Conservation (phyloP, 92 coral and sea anemone genomes). For the Isaurus tuberculatus region DNA sequence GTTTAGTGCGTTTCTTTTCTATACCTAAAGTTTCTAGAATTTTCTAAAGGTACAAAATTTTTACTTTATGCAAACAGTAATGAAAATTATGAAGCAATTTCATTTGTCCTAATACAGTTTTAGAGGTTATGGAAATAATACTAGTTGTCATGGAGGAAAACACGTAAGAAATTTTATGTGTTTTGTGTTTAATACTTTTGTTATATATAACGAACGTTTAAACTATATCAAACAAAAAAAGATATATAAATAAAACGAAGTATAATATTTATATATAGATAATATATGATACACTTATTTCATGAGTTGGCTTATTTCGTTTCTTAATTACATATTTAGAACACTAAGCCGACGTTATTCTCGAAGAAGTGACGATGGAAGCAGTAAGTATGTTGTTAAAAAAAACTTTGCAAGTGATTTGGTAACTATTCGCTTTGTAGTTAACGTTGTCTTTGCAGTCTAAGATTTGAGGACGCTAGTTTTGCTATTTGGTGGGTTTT, state of each 20-base stretch:
- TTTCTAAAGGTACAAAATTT: too few relatives aligned
- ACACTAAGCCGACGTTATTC: conserved; percentile 92
- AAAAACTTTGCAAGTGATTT: too few relatives aligned
- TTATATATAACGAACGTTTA: background rate
- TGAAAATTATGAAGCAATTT: too few relatives aligned
- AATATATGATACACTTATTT: background rate
- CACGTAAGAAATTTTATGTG: background rate
- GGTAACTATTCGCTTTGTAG: too few relatives aligned
- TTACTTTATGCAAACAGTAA: too few relatives aligned
- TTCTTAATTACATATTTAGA: conserved; percentile 28
- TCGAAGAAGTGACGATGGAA: conserved; percentile 80
- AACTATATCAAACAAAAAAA: too few relatives aligned
- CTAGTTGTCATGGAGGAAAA: background rate
- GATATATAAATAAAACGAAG: background rate
- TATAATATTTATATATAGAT: too few relatives aligned
- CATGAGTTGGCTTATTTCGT: background rate
- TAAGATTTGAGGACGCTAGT: background rate
- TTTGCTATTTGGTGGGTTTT: background rate
- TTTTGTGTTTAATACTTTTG: background rate
- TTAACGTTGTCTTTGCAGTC: background rate
- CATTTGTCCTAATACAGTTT: background rate
- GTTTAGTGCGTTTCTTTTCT: background rate
- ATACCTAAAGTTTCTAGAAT: background rate
- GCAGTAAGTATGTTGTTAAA: conserved; percentile 57
- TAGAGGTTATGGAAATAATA: background rate